Evolutionary conservation across 2,797 vertebrate species (phyloP), one percentile per base, ranked within the genome.

Genomic region (Benthosema pterotum): DNA sequence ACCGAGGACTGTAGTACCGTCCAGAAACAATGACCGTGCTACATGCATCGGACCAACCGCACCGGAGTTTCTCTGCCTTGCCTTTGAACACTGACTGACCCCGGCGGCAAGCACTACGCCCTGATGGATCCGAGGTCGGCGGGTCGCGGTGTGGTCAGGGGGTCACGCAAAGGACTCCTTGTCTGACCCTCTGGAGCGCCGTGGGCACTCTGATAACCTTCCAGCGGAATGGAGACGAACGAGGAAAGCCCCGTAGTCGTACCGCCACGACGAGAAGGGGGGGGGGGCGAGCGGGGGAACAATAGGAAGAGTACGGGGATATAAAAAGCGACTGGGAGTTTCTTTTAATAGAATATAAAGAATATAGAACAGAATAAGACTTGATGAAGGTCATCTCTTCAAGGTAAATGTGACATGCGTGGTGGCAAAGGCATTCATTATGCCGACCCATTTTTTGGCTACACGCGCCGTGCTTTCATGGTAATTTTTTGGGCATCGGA

Each of bases 81-180:
- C 61, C 83, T 88, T 84, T 89, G 83, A 88, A 84, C 76, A 79
- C 65, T 42, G 62, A 53, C 59, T 82, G 82, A 89, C 84, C 83
- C 19, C 46, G 22, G 22, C 22, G 2, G 52, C 78, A 75, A 78
- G 76, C 69, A 42, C 73, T 28, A n/a, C n/a, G 77, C 57, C 74
- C 74, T 89, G 84, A 89, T 90, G 74, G 78, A 90, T 90, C 79
- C 78, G 56, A 72, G 74, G 77, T 49, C 72, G 32, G 11, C 2
- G 64, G 89, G 80, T 88, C 86, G 79, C 16, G 46, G 50, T 38
- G n/a, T 54, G 80, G 87, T 82, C 84, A 74, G 46, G 79, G 25
- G 88, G 87, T 90, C 83, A 84, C 54, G 16, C 65, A 78, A 18
- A 84, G 83, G 87, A 69, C 87, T 77, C 61, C 7, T 57, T 67